Conservation (phyloP, 1,140 invertebrate genomes). For the Hycleus phaleratus region DNA sequence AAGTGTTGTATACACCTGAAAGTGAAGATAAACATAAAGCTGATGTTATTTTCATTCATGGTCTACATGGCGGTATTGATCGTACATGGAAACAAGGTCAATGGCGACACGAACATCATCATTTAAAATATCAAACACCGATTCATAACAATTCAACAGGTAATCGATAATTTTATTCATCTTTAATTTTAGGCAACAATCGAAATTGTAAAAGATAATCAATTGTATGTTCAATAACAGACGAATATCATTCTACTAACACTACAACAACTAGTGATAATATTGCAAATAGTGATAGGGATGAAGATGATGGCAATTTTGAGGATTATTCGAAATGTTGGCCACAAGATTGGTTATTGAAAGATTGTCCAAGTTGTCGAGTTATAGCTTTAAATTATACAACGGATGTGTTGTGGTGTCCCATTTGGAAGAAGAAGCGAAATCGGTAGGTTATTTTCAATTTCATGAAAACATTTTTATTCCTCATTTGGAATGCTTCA, state of each 20-base stretch:
- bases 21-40: conserved; percentile 38
- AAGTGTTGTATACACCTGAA: conserved; percentile 38
- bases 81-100: conserved; percentile 52
- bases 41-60: conserved; percentile 53
- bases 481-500: too few relatives aligned
- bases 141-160: conserved; percentile 20
- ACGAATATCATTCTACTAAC: background rate
- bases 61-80: conserved; percentile 48
- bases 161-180: conserved; percentile 7
- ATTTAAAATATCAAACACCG: conserved; percentile 35
- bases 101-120: conserved; percentile 41
- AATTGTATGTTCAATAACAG: conserved; percentile 6
- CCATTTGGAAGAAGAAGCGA: conserved; percentile 56
- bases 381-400: conserved; percentile 64
- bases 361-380: conserved; percentile 56
- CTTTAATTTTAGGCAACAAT: conserved; percentile 11
- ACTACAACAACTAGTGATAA: too few relatives aligned
- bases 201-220: conserved; percentile 19
- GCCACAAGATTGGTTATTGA: conserved; percentile 60
- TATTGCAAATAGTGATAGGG: background rate
- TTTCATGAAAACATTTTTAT: too few relatives aligned
- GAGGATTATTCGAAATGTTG: conserved; percentile 52
- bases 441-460: conserved; percentile 42
- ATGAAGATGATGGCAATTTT: background rate
- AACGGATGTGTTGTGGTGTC: conserved; percentile 60